Evolutionary conservation across 1,140 invertebrate genomes (phyloP).

Genomic region (Drosophila paulistorum): DNA sequence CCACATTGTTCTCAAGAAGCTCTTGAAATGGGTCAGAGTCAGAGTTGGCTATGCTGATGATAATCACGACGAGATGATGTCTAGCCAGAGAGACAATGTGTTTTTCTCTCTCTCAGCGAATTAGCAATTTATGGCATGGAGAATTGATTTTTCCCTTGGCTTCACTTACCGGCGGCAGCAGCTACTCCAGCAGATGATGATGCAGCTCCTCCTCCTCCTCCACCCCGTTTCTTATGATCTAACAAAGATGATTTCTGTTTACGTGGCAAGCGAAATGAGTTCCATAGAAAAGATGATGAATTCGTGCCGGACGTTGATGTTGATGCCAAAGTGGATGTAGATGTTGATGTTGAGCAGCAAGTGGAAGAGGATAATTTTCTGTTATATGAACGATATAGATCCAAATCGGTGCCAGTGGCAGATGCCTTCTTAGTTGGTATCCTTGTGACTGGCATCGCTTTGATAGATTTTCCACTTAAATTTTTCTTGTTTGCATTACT

Average conservation of each 20-base stretch:
- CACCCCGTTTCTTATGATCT: conserved; percentile 43
- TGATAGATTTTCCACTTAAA: conserved; percentile 29
- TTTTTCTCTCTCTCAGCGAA: background rate
- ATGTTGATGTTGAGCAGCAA: conserved; percentile 4
- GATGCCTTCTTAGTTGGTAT: conserved; percentile 62
- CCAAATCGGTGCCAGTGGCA: conserved; percentile 49
- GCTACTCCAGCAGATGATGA: background rate
- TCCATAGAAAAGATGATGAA: conserved; percentile 69
- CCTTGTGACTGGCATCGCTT: conserved; percentile 50
- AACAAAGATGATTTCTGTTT: conserved; percentile 58
- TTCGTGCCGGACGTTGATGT: conserved; percentile 42
- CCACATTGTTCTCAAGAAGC: conserved; percentile 36
- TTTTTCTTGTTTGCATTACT: conserved; percentile 49
- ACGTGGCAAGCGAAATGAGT: conserved; percentile 78
- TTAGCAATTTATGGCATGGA: conserved; percentile 7
- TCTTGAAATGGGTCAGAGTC: conserved; percentile 41
- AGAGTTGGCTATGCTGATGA: conserved; percentile 22
- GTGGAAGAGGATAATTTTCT: conserved; percentile 32
- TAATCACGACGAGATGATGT: conserved; percentile 6
- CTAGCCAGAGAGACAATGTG: conserved; percentile 21
- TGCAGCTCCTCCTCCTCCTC: background rate
- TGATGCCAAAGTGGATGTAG: conserved; percentile 36
- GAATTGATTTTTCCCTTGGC: conserved; percentile 47
- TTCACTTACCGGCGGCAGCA: conserved; percentile 14
- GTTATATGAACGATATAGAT: conserved; percentile 53